Evolutionary conservation across 2,113 vertebrate genomes (phyloP).

Genomic region (Pseudolaguvia tuberculata): DNA sequence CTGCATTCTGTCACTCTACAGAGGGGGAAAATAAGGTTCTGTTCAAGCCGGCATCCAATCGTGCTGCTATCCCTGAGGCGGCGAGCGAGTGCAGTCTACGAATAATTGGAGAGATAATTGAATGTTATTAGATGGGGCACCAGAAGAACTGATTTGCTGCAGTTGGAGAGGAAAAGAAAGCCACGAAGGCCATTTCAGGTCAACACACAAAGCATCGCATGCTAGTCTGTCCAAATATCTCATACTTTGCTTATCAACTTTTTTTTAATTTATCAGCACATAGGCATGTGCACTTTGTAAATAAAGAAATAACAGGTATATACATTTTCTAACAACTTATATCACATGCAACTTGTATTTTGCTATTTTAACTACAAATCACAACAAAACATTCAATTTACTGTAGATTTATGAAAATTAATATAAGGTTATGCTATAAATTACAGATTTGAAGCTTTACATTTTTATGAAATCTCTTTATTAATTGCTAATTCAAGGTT

Average conservation of each 20-base stretch:
- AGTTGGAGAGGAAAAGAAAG: neutral
- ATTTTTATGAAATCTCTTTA: neutral
- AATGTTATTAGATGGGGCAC: constrained; percentile 42
- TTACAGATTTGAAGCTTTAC: neutral
- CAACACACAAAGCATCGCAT: constrained; percentile 10
- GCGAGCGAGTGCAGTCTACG: constrained; percentile 5
- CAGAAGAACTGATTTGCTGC: constrained; percentile 12
- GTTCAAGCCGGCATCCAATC: constrained; percentile 28
- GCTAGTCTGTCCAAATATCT: constrained; percentile 9
- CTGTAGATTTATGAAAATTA: neutral
- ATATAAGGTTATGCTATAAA: too few species aligned
- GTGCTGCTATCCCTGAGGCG: constrained; percentile 20
- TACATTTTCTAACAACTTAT: neutral
- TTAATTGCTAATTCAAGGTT: neutral
- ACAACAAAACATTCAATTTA: too few species aligned
- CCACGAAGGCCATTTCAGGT: constrained; percentile 24
- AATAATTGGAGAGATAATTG: constrained; percentile 40
- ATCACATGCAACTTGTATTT: too few species aligned
- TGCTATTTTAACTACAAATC: neutral
- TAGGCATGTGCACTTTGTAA: neutral
- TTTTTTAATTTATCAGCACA: neutral
- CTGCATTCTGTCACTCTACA: constrained; percentile 14
- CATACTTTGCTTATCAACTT: neutral
- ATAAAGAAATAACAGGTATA: neutral
- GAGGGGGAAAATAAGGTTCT: constrained; percentile 20